A percentile compares a stretch with the other conserved stretches of the same genome.
Conservation (phyloP, 2,113 vertebrate genomes). For the Otocyon megalotis region DNA sequence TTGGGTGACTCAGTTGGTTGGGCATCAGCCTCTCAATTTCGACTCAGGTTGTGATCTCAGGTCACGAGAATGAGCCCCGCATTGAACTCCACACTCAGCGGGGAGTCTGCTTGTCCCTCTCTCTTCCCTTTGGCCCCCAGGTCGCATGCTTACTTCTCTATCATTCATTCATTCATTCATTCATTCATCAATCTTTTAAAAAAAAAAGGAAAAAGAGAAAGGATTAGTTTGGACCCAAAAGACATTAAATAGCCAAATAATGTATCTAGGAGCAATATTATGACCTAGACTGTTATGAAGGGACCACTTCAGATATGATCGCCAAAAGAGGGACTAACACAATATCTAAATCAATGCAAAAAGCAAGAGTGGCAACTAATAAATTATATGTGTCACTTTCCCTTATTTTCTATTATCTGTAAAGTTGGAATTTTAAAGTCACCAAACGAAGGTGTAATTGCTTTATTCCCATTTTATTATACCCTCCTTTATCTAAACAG, state of each 20-base stretch:
- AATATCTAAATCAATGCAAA: neutral
- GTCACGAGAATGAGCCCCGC: too few relatives aligned
- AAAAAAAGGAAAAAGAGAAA: neutral
- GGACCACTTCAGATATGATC: neutral
- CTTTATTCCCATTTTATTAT: neutral
- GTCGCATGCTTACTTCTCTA: too few relatives aligned
- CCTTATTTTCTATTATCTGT: neutral
- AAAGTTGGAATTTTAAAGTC: neutral
- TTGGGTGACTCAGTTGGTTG: too few relatives aligned
- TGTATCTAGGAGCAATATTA: neutral
- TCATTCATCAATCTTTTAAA: too few relatives aligned
- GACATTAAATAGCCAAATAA: neutral
- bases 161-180: too few relatives aligned
- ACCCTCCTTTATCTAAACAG: neutral
- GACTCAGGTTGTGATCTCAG: too few relatives aligned
- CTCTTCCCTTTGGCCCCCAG: too few relatives aligned
- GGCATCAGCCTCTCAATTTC: too few relatives aligned
- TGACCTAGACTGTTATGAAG: neutral
- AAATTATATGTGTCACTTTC: neutral
- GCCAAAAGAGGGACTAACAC: neutral
- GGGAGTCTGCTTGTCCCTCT: too few relatives aligned
- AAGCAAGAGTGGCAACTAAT: neutral
- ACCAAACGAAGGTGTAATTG: neutral
- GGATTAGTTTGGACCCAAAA: neutral
- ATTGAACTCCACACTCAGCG: too few relatives aligned